phyloP scores from a whole-genome alignment of 2,113 vertebrate species.

The Ancistrus triradiatus region DNA sequence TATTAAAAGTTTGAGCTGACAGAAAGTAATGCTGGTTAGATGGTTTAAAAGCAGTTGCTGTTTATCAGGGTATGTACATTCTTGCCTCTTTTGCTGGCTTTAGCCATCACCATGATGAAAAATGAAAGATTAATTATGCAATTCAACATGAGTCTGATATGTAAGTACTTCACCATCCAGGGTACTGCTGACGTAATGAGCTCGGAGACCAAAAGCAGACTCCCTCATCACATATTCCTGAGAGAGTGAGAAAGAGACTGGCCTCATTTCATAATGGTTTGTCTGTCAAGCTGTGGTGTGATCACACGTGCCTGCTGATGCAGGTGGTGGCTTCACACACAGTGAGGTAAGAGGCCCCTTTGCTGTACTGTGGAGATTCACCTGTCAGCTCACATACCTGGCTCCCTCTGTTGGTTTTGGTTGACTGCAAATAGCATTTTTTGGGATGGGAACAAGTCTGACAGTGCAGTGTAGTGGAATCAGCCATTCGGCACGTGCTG shows the following conservation, averaged over 20 bases:
- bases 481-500: too few relatives aligned
- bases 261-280: conserved; percentile 27
- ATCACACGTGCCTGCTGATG: conserved; percentile 30
- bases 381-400: conserved; percentile 1
- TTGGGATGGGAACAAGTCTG: not conserved
- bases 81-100: not conserved
- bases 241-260: conserved; percentile 15
- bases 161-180: conserved; percentile 25
- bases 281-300: conserved; percentile 41
- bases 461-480: not conserved
- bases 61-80: not conserved
- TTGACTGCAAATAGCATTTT: conserved; percentile 22
- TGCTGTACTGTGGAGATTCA: conserved; percentile 14
- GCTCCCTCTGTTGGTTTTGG: conserved; percentile 3
- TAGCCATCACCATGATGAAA: not conserved
- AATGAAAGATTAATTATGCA: conserved; percentile 25
- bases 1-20: too few relatives aligned
- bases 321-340: conserved; percentile 24
- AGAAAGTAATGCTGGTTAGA: too few relatives aligned
- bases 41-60: not conserved
- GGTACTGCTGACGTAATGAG: conserved; percentile 5
- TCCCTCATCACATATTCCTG: conserved; percentile 22
- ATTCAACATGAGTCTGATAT: conserved; percentile 30
- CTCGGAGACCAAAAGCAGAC: conserved; percentile 7
- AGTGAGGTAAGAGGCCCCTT: conserved; percentile 6